Evolutionary conservation across 2,888 invertebrate species (phyloP).

Genomic region (Drosophila siamana): DNA sequence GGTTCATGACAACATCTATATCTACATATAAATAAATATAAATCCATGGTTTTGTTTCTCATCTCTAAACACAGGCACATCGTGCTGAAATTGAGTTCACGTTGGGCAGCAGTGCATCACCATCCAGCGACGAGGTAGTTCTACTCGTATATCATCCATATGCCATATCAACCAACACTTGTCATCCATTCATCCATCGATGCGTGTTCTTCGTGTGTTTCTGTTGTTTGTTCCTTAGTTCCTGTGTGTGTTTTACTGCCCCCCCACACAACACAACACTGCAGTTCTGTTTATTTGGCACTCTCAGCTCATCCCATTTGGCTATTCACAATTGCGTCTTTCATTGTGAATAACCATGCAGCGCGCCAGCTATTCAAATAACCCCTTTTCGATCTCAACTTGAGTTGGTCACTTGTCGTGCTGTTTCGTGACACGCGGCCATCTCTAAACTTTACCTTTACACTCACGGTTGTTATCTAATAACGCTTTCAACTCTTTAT

Average conservation of each 20-base stretch:
- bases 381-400: constrained; percentile 15
- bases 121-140: constrained; percentile 91
- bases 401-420: background rate
- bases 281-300: background rate
- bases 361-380: constrained; percentile 26
- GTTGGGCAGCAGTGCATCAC: constrained; percentile 88
- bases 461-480: constrained; percentile 18
- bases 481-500: constrained; percentile 7
- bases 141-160: constrained; percentile 42
- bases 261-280: constrained; percentile 2
- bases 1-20: constrained; percentile 63
- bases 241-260: constrained; percentile 11
- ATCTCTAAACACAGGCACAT: constrained; percentile 88
- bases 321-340: constrained; percentile 1
- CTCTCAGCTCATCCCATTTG: constrained; percentile 8
- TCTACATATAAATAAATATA: constrained; percentile 21
- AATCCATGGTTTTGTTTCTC: constrained; percentile 64
- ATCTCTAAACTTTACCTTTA: constrained; percentile 6
- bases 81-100: constrained; percentile 96
- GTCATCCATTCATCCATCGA: constrained; percentile 16
- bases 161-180: constrained; percentile 2
- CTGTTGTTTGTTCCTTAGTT: constrained; percentile 41
- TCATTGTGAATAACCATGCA: constrained; percentile 20
- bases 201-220: constrained; percentile 25
- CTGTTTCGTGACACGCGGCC: background rate